Base-by-base conservation (phyloP, 2,888 invertebrate species). In the Aethes cnicana region DNA sequence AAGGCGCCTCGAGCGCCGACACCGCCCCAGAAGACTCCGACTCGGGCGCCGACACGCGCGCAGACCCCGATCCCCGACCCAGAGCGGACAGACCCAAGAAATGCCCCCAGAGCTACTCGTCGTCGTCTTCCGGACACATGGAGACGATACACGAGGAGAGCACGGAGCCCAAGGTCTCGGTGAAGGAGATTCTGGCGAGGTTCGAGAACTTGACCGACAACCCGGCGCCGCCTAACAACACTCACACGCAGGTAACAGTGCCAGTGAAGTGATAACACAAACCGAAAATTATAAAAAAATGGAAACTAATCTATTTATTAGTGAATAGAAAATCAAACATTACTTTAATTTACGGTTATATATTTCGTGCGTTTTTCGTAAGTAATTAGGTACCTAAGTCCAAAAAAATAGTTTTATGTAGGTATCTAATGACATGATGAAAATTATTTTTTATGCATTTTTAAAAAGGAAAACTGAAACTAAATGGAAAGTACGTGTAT, bases 71-170 rank as follows among this genome's bases (percentile, higher is more conserved):
- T 37, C 81, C 81, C 0, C 66, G 72, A 1, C 69, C 81, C 9
- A 59, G 67, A 16, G 78, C 77, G 44, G 67, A 68, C 50, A 65
- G 77, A 23, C 64, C 77, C 64, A 78, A 86, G 70, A 89, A 86
- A 71, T 86, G 76, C 64, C 81, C 78, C 6, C 88, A 90, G 61
- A 89, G 85, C 71, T 89, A 75, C 79, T 90, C 90, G 60, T 90
- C 89, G 12, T 89, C 89, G 61, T 92, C 92, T 69, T 92, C 91
- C 74, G 93, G 82, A 63, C 92, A 92, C 76, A 95, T 95, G 95
- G 95, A 95, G 80, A 95, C 95, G 41, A 95, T 95, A 58, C 92
- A 94, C 53, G 95, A 95, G 77, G 95, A 95, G 69, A 92, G 92
- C 23, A 89, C 87, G 35, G 95, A 95, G 74, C 93, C 93, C n/a